These are phyloP conservation scores for Macquaria ambigua DNA, from an alignment of 2,113 vertebrate genomes.

Conservation along the genomic window DNA sequence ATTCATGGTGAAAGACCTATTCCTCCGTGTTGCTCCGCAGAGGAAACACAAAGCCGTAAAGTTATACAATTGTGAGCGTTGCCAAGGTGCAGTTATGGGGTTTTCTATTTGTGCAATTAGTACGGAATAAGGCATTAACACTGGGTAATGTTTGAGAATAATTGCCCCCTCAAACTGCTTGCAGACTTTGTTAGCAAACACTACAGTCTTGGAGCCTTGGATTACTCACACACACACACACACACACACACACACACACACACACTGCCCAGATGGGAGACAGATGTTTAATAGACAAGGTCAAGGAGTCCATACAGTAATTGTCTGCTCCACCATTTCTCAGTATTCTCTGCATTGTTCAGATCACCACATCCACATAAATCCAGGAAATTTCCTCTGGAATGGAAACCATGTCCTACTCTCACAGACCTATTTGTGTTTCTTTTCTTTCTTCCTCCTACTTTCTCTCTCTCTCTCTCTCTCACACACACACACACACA, in stretches of 20 bases:
- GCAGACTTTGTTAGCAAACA: conserved; percentile 70
- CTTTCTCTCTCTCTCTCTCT: not conserved
- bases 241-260: conserved; percentile 39
- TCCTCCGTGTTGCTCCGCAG: conserved; percentile 22
- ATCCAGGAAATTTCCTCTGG: conserved; percentile 83
- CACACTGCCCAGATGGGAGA: conserved; percentile 74
- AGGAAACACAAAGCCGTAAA: conserved; percentile 57
- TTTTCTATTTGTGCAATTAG: conserved; percentile 69
- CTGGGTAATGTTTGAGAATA: conserved; percentile 66
- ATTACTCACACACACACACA: conserved; percentile 30
- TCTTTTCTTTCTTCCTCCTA: conserved; percentile 15
- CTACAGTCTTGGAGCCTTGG: conserved; percentile 44
- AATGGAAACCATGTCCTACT: conserved; percentile 77
- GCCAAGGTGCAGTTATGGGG: conserved; percentile 57
- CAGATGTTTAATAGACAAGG: conserved; percentile 80
- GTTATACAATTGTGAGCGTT: conserved; percentile 56
- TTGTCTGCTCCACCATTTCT: conserved; percentile 70
- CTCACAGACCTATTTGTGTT: conserved; percentile 41
- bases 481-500: not conserved
- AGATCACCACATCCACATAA: conserved; percentile 75
- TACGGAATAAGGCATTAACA: conserved; percentile 65
- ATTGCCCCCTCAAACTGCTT: conserved; percentile 71
- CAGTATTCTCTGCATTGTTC: conserved; percentile 69
- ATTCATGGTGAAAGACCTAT: conserved; percentile 32
- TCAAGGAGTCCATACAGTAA: conserved; percentile 76